These are phyloP conservation scores for Itoplectis maculator DNA, from an alignment of 2,888 invertebrate species.

Conservation along the genomic window DNA sequence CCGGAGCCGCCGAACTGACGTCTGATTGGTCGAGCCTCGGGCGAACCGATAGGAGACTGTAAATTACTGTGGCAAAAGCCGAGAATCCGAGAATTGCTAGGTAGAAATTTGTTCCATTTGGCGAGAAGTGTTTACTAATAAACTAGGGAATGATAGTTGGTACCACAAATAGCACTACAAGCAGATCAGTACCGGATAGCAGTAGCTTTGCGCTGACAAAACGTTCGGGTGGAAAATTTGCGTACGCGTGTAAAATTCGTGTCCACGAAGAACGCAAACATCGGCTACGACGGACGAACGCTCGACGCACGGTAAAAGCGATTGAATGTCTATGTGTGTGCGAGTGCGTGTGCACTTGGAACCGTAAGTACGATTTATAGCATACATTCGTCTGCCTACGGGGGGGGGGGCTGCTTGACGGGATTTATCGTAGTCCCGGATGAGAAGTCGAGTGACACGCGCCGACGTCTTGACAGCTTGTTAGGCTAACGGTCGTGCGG, in stretches of 20 bases:
- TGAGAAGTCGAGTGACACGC: conserved; percentile 83
- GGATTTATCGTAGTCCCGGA: conserved; percentile 71
- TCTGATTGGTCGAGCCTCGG: too few species aligned
- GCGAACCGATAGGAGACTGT: too few species aligned
- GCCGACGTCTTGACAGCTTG: conserved; percentile 85
- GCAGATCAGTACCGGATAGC: too few species aligned
- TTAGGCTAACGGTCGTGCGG: conserved; percentile 73
- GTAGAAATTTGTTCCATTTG: too few species aligned
- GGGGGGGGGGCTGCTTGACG: conserved; percentile 46
- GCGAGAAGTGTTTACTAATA: too few species aligned
- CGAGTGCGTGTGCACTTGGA: neutral
- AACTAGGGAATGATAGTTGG: too few species aligned
- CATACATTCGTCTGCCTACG: conserved; percentile 56
- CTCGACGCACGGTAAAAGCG: neutral
- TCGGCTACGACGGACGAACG: neutral
- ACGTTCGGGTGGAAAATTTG: too few species aligned
- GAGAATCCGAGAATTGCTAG: too few species aligned
- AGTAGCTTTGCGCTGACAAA: too few species aligned
- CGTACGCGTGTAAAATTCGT: neutral
- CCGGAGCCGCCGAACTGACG: too few species aligned
- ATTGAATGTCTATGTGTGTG: neutral
- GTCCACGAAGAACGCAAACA: neutral
- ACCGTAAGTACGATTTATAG: conserved; percentile 46
- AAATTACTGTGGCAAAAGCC: too few species aligned
- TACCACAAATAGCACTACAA: too few species aligned